Evolutionary conservation across 2,113 vertebrate species (phyloP).

Genomic region (Gymnobelideus leadbeateri): DNA sequence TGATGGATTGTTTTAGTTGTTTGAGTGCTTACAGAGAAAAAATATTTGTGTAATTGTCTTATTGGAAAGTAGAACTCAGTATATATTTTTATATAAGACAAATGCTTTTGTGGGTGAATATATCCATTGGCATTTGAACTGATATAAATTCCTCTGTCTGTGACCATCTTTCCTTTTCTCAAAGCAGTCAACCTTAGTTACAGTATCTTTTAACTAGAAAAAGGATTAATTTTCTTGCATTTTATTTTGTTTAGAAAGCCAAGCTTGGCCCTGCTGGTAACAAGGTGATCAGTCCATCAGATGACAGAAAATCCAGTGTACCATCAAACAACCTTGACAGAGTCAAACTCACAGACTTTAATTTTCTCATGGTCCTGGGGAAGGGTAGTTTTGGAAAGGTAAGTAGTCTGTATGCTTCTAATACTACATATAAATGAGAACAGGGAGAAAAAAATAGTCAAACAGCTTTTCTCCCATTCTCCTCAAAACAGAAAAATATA

Average conservation of each 20-base stretch:
- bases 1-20: not conserved
- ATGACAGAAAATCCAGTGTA: conserved; percentile 87
- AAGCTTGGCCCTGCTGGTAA: conserved; percentile 94
- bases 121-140: not conserved
- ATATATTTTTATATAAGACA: not conserved
- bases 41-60: conserved; percentile 23
- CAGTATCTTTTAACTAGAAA: not conserved
- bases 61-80: not conserved
- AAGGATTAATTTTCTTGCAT: conserved; percentile 55
- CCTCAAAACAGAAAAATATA: not conserved
- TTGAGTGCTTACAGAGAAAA: conserved; percentile 22
- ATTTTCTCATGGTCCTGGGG: conserved; percentile 96
- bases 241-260: conserved; percentile 92
- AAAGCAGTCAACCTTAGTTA: fast-evolving
- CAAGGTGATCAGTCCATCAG: conserved; percentile 93
- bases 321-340: conserved; percentile 94
- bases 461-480: not conserved
- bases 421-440: not conserved
- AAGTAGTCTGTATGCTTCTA: not conserved
- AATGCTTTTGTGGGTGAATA: conserved; percentile 26
- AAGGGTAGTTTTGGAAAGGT: conserved; percentile 99
- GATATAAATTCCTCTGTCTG: conserved; percentile 18
- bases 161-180: not conserved
- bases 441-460: not conserved
- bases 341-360: conserved; percentile 95